A percentile compares a stretch with the other conserved stretches of the same genome.
These are phyloP conservation scores for Oxycera nigricornis DNA, from an alignment of 2,888 invertebrate species.

Conservation along the genomic window DNA sequence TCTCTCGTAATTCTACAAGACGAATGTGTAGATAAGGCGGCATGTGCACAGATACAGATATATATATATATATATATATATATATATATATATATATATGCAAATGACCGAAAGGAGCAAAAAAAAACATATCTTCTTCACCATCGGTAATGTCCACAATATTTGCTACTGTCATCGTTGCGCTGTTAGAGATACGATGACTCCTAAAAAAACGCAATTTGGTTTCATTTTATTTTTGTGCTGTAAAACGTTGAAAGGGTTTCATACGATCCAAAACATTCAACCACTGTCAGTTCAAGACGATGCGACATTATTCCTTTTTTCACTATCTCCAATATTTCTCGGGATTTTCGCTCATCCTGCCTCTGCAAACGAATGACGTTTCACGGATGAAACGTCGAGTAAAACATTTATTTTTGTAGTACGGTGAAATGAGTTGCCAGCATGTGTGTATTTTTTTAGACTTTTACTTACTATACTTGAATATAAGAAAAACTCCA, in stretches of 20 bases:
- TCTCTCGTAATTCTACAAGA: constrained; percentile 14
- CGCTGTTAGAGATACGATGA: not conserved
- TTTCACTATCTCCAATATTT: constrained; percentile 7
- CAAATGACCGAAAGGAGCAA: not conserved
- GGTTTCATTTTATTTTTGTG: not conserved
- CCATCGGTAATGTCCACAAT: not conserved
- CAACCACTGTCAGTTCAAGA: constrained; percentile 18
- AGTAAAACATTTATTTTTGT: not conserved
- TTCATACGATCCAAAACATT: constrained; percentile 19
- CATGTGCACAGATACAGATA: not conserved
- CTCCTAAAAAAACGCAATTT: constrained; percentile 11
- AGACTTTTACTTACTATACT: too few species aligned
- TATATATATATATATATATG: not conserved
- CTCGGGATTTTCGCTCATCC: not conserved
- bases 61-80: too few species aligned
- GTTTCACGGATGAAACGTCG: not conserved
- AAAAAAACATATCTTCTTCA: not conserved
- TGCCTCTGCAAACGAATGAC: not conserved
- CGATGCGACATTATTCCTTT: constrained; percentile 6
- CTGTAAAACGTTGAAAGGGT: constrained; percentile 24
- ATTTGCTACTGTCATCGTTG: constrained; percentile 6
- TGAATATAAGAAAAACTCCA: too few species aligned
- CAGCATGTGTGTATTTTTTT: too few species aligned
- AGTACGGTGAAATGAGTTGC: not conserved
- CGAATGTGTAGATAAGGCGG: constrained; percentile 7